Evolutionary conservation across 2,797 vertebrate species (phyloP).

Genomic region (Knipowitschia caucasica): DNA sequence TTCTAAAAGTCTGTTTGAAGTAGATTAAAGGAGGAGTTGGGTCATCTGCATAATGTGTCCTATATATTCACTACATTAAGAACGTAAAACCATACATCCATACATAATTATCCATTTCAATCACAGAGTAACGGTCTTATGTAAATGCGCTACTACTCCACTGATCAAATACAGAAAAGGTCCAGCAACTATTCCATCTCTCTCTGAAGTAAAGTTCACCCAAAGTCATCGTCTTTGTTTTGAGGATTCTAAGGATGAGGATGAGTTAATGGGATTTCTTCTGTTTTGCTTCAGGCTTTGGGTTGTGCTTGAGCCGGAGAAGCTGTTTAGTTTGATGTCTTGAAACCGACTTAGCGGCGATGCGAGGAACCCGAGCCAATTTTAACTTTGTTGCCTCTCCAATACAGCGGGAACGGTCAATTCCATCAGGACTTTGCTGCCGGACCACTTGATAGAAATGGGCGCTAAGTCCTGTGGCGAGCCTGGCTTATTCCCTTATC

Average conservation of each 20-base stretch:
- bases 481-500: conserved; percentile 69
- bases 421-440: conserved; percentile 68
- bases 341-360: conserved; percentile 57
- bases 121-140: conserved; percentile 1
- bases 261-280: conserved; percentile 71
- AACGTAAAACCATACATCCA: conserved; percentile 1
- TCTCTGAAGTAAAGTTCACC: conserved; percentile 51
- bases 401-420: conserved; percentile 67
- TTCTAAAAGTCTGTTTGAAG: conserved; percentile 55
- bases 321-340: conserved; percentile 42
- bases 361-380: conserved; percentile 61
- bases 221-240: conserved; percentile 51
- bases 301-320: conserved; percentile 39
- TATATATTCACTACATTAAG: conserved; percentile 26
- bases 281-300: conserved; percentile 55
- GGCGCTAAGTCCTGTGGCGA: conserved; percentile 55
- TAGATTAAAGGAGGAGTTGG: conserved; percentile 69
- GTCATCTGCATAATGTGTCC: conserved; percentile 49
- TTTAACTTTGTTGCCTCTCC: conserved; percentile 72
- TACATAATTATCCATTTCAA: conserved; percentile 25
- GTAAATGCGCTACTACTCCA: conserved; percentile 13
- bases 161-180: conserved; percentile 7
- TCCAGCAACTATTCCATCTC: conserved; percentile 32
- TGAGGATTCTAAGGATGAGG: conserved; percentile 47
- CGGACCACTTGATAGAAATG: conserved; percentile 60